These are phyloP conservation scores for Epistrophe eligans DNA, from an alignment of 2,888 invertebrate species.

Conservation along the genomic window DNA sequence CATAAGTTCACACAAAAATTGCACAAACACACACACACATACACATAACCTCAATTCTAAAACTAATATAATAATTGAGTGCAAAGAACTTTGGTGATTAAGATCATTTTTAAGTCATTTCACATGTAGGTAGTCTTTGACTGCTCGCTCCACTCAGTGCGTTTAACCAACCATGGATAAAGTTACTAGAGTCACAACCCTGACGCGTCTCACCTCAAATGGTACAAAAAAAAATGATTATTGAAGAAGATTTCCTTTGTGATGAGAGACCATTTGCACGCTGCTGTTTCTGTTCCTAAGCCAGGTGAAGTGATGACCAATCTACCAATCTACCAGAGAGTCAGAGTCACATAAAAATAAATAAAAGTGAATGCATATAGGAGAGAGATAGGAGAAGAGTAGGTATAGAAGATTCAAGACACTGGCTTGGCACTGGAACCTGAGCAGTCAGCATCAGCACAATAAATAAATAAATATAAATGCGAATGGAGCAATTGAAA, in stretches of 20 bases:
- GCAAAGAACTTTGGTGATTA: slow-evolving; percentile 73
- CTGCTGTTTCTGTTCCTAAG: slow-evolving; percentile 39
- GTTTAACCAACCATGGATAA: slow-evolving; percentile 39
- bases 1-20: slow-evolving; percentile 32
- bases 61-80: slow-evolving; percentile 66
- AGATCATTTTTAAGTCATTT: slow-evolving; percentile 71
- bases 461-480: slow-evolving; percentile 41
- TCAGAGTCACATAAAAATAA: slow-evolving; percentile 41
- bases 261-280: slow-evolving; percentile 39
- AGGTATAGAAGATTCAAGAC: background rate
- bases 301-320: slow-evolving; percentile 63
- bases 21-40: slow-evolving; percentile 25
- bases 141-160: slow-evolving; percentile 17
- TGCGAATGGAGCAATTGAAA: slow-evolving; percentile 42
- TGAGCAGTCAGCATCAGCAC: slow-evolving; percentile 5
- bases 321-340: no score
- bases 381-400: background rate
- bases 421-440: background rate
- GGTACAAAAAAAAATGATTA: slow-evolving; percentile 49
- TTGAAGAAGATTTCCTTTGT: slow-evolving; percentile 64
- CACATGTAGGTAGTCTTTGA: slow-evolving; percentile 53
- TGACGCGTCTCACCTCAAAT: slow-evolving; percentile 22
- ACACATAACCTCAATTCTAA: slow-evolving; percentile 18
- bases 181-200: slow-evolving; percentile 8
- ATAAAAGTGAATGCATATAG: slow-evolving; percentile 34